Base-by-base conservation (phyloP, 2,113 vertebrate genomes). In the Hepsetus odoe region DNA sequence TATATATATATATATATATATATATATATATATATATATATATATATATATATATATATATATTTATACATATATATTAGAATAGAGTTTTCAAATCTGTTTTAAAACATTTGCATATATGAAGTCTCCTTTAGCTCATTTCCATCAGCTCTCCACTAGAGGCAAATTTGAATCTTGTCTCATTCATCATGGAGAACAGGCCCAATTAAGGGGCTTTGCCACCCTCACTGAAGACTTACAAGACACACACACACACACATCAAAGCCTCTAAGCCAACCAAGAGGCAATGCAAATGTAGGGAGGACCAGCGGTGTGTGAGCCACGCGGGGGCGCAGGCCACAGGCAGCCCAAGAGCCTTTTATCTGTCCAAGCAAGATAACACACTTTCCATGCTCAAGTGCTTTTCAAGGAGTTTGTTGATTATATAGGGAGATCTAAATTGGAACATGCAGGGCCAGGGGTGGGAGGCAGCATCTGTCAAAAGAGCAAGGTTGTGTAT, bases 331-430 rank as follows among this genome's bases (percentile, higher is more conserved):
- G 64, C 20, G 24, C 55, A 26, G 26, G 62, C 16, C 20, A 44
- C n/a, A 10, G 53, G 51, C 33, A 53, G 69, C 24, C 32, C 30
- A 51, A 20, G n/a, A 66, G 33, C 70, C 78, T 83, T 85, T 85
- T 85, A 77, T 85, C 81, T 72, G 81, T 46, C 24, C 40, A 4
- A 24, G 62, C 51, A 77, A 85, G 79, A 80, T 74, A 82, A 76
- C 55, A 35, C 79, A 80, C 76, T 80, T 67, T 74, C 68, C 73
- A 79, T 79, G 51, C 79, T 81, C 76, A 59, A 83, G 79, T 42
- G 82, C 58, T 80, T 79, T 79, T 81, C 46, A 77, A 83, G 79
- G 71, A 71, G 79, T 64, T 70, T 80, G 79, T 82, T 82, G 76
- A 82, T 83, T 85, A 77, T 53, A 66, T 58, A 61, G 59, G 24